Base-by-base conservation (phyloP, 2,888 invertebrate genomes). In the Xestia c-nigrum region DNA sequence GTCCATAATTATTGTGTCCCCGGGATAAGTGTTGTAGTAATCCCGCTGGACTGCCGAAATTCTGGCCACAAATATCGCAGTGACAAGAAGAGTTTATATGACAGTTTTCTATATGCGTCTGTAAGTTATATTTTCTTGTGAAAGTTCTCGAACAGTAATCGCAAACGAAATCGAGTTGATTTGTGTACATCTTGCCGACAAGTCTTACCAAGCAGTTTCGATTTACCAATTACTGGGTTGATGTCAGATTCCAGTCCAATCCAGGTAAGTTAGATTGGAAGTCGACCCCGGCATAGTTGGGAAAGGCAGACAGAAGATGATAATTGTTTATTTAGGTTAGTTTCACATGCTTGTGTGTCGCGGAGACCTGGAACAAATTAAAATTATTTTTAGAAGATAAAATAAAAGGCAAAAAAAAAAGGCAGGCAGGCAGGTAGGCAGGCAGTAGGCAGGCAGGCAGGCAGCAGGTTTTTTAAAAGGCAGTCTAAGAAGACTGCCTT, bases 61-160 rank as follows among this genome's bases (percentile, higher is more conserved):
- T 90, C 24, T 92, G 92, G 12, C 92, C 88, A 38, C 96, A 96
- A 0, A 96, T 92, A 0, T 92, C 90, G 55, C 96, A 96, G 5
- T 87, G 90, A 31, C 93, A 92, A 0, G 93, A 88, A 0, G 91
- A 87, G 31, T 93, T 94, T 0, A 94, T 77, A 71, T 96, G 96
- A 61, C 92, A 94, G 78, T 95, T 95, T 63, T 95, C 94, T 43
- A 96, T 96, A 69, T 96, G 96, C 0, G 92, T 94, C 68, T 92
- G 93, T 0, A 96, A 82, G 65, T 96, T 96, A 68, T 95, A 93
- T 83, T 96, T 96, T 9, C 96, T 90, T 1, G 94, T 94, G 63
- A 96, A 96, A 0, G 92, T 87, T 0, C 95, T 90, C 21, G 90
- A 90, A 78, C 96, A 96, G 73, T 95, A 94, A 74, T 95, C 95